Percentiles rank a stretch among this genome's conserved stretches.
phyloP scores from a whole-genome alignment of 2,888 invertebrate genomes.

The Phengaris arion region DNA sequence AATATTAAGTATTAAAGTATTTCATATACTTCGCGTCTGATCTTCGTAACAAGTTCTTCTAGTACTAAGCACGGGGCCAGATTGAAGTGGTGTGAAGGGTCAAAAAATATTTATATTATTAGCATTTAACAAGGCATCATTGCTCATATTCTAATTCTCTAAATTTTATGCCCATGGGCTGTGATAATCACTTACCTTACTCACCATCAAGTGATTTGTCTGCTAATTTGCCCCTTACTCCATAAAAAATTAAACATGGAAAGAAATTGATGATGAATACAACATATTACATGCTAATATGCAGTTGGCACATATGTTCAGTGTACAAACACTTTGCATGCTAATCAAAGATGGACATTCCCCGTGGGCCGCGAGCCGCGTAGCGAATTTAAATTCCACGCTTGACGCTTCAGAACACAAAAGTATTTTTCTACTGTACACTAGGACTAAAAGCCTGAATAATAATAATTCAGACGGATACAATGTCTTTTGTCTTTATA shows the following conservation, averaged over 20 bases:
- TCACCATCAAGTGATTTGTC: not conserved
- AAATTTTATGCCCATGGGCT: too few relatives aligned
- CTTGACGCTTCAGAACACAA: slow-evolving; percentile 27
- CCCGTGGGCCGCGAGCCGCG: not conserved
- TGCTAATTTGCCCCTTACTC: not conserved
- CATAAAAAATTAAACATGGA: not conserved
- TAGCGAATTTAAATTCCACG: slow-evolving; percentile 18
- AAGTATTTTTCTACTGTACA: slow-evolving; percentile 32
- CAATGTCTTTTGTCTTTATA: slow-evolving; percentile 66
- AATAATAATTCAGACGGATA: slow-evolving; percentile 42
- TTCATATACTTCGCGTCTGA: too few relatives aligned
- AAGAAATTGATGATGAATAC: slow-evolving; percentile 5
- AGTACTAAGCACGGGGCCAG: too few relatives aligned
- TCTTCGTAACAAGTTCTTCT: too few relatives aligned
- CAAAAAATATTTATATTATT: too few relatives aligned
- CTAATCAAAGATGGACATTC: slow-evolving; percentile 19
- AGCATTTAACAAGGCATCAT: too few relatives aligned
- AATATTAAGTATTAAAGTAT: too few relatives aligned
- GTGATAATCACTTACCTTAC: too few relatives aligned
- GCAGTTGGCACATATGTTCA: slow-evolving; percentile 16
- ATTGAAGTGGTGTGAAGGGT: too few relatives aligned
- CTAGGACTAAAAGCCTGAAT: slow-evolving; percentile 30
- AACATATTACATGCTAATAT: not conserved
- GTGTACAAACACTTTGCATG: slow-evolving; percentile 19
- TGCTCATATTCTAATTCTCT: too few relatives aligned